Evolutionary conservation across 92 coral and sea anemone genomes (phyloP).

Genomic region (Ricordea florida): DNA sequence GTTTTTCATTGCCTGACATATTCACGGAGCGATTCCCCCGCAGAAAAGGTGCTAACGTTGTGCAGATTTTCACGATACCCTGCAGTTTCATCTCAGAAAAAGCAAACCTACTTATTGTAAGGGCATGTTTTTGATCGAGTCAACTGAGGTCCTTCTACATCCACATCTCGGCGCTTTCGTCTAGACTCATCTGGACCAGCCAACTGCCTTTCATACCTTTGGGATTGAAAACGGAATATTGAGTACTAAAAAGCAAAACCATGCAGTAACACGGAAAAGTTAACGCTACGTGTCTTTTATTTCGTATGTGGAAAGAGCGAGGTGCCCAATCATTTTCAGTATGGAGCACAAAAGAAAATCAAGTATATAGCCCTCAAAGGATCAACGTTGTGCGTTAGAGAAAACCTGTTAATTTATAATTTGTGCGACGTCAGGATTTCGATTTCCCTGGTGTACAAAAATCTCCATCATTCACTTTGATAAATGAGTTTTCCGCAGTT

Average conservation of each 20-base stretch:
- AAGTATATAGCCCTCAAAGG: too few relatives aligned
- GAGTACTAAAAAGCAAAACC: not conserved
- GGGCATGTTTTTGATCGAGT: constrained; percentile 70
- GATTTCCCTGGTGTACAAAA: too few relatives aligned
- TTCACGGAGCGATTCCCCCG: constrained; percentile 43
- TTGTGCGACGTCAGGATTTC: too few relatives aligned
- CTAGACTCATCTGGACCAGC: constrained; percentile 59
- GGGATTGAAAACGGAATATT: not conserved
- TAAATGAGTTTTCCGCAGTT: too few relatives aligned
- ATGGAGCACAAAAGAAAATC: too few relatives aligned
- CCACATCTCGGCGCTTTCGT: constrained; percentile 26
- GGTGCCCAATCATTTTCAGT: too few relatives aligned
- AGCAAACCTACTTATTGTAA: constrained; percentile 52
- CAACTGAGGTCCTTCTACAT: constrained; percentile 22
- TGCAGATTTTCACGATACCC: constrained; percentile 53
- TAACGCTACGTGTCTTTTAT: too few relatives aligned
- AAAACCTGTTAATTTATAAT: too few relatives aligned
- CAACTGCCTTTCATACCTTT: constrained; percentile 57
- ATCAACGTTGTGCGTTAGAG: too few relatives aligned
- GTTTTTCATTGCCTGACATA: constrained; percentile 46
- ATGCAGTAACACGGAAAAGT: too few relatives aligned
- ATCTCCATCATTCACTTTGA: too few relatives aligned
- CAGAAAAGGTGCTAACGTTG: constrained; percentile 50
- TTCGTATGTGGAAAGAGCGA: too few relatives aligned
- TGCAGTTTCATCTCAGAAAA: constrained; percentile 63